A percentile compares a stretch with the other conserved stretches of the same genome.
Evolutionary conservation across 2,888 invertebrate genomes (phyloP).

Genomic region (Cremastinae sp.): DNA sequence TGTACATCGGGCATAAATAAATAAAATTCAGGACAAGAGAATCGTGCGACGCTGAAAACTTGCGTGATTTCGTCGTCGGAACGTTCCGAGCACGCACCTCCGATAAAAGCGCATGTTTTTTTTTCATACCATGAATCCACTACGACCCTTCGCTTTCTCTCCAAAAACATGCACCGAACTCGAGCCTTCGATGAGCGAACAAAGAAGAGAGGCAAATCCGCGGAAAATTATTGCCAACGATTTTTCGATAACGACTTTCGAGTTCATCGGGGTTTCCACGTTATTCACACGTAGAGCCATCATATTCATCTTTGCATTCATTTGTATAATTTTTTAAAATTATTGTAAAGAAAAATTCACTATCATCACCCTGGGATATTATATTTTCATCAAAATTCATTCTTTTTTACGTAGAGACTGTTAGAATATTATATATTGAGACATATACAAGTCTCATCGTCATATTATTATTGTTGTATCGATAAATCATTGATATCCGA

Average conservation of each 20-base stretch:
- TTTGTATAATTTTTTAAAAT: too few relatives aligned
- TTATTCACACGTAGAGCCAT: background rate
- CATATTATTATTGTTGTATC: too few relatives aligned
- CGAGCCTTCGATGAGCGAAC: background rate
- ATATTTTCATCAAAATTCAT: too few relatives aligned
- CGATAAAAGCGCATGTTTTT: constrained; percentile 55
- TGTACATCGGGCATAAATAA: constrained; percentile 2
- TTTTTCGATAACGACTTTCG: background rate
- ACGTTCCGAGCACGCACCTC: constrained; percentile 50
- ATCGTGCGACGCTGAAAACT: constrained; percentile 47
- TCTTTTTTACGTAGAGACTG: too few relatives aligned
- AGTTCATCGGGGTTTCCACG: background rate
- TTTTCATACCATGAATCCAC: constrained; percentile 9
- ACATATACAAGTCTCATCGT: too few relatives aligned
- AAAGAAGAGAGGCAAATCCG: background rate
- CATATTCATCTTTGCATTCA: too few relatives aligned
- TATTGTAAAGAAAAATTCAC: too few relatives aligned
- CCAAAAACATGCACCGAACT: background rate
- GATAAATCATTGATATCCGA: too few relatives aligned
- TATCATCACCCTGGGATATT: too few relatives aligned
- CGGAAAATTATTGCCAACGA: constrained; percentile 1
- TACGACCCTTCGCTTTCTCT: constrained; percentile 7
- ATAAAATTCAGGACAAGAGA: constrained; percentile 11
- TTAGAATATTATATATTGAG: too few relatives aligned
- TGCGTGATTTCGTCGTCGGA: constrained; percentile 57